A percentile compares a stretch with the other conserved stretches of the same genome.
Evolutionary conservation across 2,888 invertebrate genomes (phyloP).

Genomic region (Herminia tarsipennalis): DNA sequence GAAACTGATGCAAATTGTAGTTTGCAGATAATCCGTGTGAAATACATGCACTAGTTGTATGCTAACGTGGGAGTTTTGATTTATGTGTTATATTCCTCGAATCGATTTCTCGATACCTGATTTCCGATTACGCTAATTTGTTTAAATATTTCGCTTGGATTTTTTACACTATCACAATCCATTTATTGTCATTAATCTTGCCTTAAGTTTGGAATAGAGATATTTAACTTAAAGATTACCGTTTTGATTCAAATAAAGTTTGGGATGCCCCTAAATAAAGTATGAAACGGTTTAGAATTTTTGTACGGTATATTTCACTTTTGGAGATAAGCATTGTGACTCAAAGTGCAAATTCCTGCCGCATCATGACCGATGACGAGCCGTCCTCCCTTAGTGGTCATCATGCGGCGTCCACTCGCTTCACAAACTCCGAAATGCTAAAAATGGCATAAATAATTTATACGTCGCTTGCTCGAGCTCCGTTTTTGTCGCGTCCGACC

Average conservation of each 20-base stretch:
- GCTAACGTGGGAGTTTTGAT: slow-evolving; percentile 52
- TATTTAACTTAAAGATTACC: no score
- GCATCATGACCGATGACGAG: slow-evolving; percentile 46
- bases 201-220: no score
- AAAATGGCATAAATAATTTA: slow-evolving; percentile 86
- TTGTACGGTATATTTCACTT: slow-evolving; percentile 15
- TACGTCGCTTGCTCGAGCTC: slow-evolving; percentile 74
- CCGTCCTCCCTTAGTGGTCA: slow-evolving; percentile 46
- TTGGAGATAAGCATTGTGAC: slow-evolving; percentile 22
- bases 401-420: slow-evolving; percentile 58
- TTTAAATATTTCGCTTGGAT: background rate
- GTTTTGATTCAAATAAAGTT: no score
- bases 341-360: slow-evolving; percentile 38
- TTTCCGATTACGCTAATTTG: slow-evolving; percentile 14
- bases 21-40: slow-evolving; percentile 44
- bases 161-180: background rate
- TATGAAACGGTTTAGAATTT: background rate
- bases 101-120: slow-evolving; percentile 28
- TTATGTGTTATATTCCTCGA: slow-evolving; percentile 47
- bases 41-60: slow-evolving; percentile 33
- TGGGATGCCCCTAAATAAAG: no score
- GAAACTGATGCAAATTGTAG: slow-evolving; percentile 9
- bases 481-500: slow-evolving; percentile 82
- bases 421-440: slow-evolving; percentile 81
- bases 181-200: no score